Conservation (phyloP, 1,140 invertebrate genomes). For the Bradynema listronoti region DNA sequence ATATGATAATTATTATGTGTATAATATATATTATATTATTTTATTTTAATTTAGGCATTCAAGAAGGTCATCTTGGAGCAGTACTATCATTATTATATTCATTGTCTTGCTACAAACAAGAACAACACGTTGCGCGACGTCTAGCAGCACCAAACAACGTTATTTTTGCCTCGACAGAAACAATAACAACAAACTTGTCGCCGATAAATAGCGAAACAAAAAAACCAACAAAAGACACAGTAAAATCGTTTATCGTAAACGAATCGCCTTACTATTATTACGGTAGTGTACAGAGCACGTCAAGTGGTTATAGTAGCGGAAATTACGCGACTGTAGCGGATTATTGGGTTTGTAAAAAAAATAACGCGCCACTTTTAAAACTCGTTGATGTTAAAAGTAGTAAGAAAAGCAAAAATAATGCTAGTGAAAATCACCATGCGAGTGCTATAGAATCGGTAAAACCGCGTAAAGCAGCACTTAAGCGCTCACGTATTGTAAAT, state of each 20-base stretch:
- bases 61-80: conserved; percentile 27
- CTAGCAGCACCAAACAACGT: background rate
- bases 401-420: background rate
- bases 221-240: background rate
- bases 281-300: background rate
- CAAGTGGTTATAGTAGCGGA: conserved; percentile 6
- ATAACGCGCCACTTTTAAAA: background rate
- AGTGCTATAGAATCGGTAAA: background rate
- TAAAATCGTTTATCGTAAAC: background rate
- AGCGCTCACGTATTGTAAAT: background rate
- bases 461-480: background rate
- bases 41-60: conserved; percentile 24
- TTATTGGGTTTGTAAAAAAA: background rate
- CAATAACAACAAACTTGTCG: background rate
- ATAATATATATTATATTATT: conserved; percentile 10
- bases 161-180: background rate
- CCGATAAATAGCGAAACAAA: background rate
- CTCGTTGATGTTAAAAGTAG: background rate
- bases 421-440: background rate
- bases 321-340: background rate
- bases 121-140: conserved; percentile 12
- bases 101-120: conserved; percentile 22
- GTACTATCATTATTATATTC: conserved; percentile 19
- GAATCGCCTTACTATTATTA: background rate
- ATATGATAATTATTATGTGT: no score